These are phyloP conservation scores for Cichlasoma orientale DNA, from an alignment of 2,797 vertebrate species.

Conservation along the genomic window DNA sequence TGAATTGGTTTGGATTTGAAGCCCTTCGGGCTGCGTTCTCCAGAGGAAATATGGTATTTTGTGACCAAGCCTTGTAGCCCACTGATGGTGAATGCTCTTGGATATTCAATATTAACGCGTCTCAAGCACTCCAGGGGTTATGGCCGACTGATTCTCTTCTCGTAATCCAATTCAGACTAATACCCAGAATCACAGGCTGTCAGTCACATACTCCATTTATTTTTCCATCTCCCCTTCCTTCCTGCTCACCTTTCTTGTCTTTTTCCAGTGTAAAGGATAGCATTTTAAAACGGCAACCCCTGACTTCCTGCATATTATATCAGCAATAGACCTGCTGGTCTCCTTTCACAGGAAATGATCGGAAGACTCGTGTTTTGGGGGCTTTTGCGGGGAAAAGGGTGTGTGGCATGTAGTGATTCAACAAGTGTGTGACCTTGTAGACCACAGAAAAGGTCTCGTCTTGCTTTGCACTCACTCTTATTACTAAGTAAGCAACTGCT, in stretches of 20 bases:
- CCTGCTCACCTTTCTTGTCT: constrained; percentile 4
- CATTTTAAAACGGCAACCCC: constrained; percentile 40
- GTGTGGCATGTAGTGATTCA: not conserved
- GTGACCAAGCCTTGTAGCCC: constrained; percentile 26
- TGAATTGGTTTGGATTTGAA: constrained; percentile 31
- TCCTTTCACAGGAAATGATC: not conserved
- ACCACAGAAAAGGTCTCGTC: not conserved
- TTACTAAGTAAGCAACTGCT: not conserved
- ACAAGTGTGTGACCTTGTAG: not conserved
- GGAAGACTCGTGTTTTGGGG: not conserved
- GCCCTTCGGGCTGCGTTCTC: constrained; percentile 7
- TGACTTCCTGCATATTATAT: constrained; percentile 46
- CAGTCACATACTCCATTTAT: constrained; percentile 75
- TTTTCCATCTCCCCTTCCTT: constrained; percentile 67
- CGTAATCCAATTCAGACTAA: constrained; percentile 70
- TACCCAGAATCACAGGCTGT: constrained; percentile 67
- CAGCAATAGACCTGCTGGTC: constrained; percentile 1
- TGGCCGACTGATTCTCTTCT: constrained; percentile 47
- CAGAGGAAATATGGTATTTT: constrained; percentile 31
- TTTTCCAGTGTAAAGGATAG: constrained; percentile 17
- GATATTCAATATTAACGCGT: constrained; percentile 65
- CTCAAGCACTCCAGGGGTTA: constrained; percentile 30
- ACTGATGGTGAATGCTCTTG: constrained; percentile 30
- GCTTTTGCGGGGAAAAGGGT: not conserved
- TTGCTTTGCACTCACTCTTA: not conserved